A percentile compares a stretch with the other conserved stretches of the same genome.
phyloP scores from a whole-genome alignment of 2,113 vertebrate species.

The Centropus bengalensis region DNA sequence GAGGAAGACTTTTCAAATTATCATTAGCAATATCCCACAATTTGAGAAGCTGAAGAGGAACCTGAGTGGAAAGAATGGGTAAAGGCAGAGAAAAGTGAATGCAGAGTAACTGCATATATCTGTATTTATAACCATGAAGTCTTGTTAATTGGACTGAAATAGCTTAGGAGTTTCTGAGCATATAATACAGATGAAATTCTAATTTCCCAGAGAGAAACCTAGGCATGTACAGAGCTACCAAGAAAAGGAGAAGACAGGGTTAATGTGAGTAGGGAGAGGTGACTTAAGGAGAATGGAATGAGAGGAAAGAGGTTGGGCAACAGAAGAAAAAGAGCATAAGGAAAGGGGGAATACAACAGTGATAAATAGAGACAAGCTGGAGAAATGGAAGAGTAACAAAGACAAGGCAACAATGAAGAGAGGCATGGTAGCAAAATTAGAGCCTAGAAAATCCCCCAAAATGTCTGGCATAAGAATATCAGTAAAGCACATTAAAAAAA shows the following conservation, averaged over 20 bases:
- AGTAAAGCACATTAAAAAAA: background rate
- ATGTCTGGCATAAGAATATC: background rate
- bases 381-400: background rate
- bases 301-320: slow-evolving; percentile 20
- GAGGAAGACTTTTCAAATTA: background rate
- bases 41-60: background rate
- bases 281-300: slow-evolving; percentile 60
- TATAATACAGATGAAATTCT: background rate
- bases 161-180: background rate
- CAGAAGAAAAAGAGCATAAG: background rate
- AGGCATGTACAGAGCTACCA: background rate
- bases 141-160: background rate
- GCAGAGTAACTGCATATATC: background rate
- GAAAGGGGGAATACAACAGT: background rate
- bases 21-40: background rate
- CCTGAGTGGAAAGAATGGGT: background rate
- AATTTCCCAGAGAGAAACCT: background rate
- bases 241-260: slow-evolving; percentile 20
- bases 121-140: background rate
- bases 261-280: slow-evolving; percentile 32
- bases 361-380: background rate
- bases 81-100: background rate
- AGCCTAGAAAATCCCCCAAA: background rate
- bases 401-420: background rate
- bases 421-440: background rate